Evolutionary conservation across 2,113 vertebrate genomes (phyloP), one percentile per base, ranked within the genome.

Genomic region (Puffinus mauretanicus): DNA sequence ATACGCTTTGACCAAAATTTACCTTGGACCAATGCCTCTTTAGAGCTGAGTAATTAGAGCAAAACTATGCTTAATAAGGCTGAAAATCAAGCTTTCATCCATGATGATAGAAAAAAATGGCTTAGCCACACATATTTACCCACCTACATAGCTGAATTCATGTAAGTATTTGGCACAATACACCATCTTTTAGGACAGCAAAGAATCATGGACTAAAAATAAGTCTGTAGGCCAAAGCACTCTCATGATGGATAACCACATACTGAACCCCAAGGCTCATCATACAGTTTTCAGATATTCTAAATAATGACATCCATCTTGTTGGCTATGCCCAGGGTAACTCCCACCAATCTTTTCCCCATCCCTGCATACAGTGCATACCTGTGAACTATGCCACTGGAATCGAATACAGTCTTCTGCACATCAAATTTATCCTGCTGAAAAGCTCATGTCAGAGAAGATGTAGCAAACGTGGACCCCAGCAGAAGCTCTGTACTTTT

Each of bases 41-140:
- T 10, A 71, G 26, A 94, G 29, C 51, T 78, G 64, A 64, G 27
- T 77, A 92, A 88, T 70, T 73, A 82, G 65, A 86, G 61, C 13
- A 80, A 70, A 90, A 61, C n/a, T 65, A 24, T 40, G 27, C 47
- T 83, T 32, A 84, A 58, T 36, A 88, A 70, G 52, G 44, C 42
- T 94, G 77, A 88, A 95, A 93, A 88, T 55, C 44, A 92, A 73
- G 44, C 40, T 77, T 92, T 85, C 47, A 34, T 65, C 46, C 55
- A 71, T 26, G 21, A 58, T 32, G 42, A 75, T 0, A 58, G n/a
- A 3, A 44, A 71, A 78, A 90, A 76, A 57, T 3, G 34, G 7
- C 36, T 91, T 46, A 79, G 27, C 4, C 38, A 62, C 27, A 65
- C 0, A 0, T 17, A 89, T 85, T 82, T 64, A 51, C 25, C 51